Evolutionary conservation across 1,140 invertebrate species (phyloP).

Genomic region (Sycophaga agraensis): DNA sequence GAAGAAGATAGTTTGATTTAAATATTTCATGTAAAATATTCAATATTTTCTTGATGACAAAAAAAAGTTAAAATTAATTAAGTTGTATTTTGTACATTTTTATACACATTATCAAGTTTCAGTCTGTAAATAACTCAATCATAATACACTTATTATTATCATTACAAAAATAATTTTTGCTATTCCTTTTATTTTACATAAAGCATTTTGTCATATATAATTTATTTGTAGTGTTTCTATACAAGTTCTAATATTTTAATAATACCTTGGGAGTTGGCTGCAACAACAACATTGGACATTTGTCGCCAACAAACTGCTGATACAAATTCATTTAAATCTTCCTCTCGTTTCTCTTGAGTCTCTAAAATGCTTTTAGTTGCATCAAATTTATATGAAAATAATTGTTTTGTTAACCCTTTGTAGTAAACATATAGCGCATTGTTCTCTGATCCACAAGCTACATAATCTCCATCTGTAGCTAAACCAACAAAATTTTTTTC

Average conservation of each 20-base stretch:
- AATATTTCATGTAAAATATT: too few species aligned
- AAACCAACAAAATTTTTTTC: slow-evolving; percentile 97
- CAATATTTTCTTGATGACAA: too few species aligned
- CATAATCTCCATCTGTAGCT: slow-evolving; percentile 92
- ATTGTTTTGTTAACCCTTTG: slow-evolving; percentile 83
- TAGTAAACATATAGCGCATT: slow-evolving; percentile 94
- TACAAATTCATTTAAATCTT: slow-evolving; percentile 91
- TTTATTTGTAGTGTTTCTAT: slow-evolving; percentile 39
- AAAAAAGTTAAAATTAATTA: too few species aligned
- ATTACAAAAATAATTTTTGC: slow-evolving; percentile 22
- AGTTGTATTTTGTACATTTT: slow-evolving; percentile 12
- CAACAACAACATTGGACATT: slow-evolving; percentile 84
- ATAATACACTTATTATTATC: background rate
- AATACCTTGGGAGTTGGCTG: slow-evolving; percentile 92
- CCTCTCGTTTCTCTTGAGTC: slow-evolving; percentile 73
- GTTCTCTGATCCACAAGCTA: slow-evolving; percentile 95
- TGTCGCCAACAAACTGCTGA: slow-evolving; percentile 94
- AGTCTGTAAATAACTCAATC: slow-evolving; percentile 16
- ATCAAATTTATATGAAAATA: slow-evolving; percentile 89
- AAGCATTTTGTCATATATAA: background rate
- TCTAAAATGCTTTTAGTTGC: slow-evolving; percentile 79
- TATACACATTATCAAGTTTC: slow-evolving; percentile 15
- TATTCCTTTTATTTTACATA: background rate
- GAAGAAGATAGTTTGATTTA: too few species aligned
- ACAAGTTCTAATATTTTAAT: slow-evolving; percentile 85